phyloP scores from a whole-genome alignment of 2,113 vertebrate species.

The Choloepus hoffmanni region DNA sequence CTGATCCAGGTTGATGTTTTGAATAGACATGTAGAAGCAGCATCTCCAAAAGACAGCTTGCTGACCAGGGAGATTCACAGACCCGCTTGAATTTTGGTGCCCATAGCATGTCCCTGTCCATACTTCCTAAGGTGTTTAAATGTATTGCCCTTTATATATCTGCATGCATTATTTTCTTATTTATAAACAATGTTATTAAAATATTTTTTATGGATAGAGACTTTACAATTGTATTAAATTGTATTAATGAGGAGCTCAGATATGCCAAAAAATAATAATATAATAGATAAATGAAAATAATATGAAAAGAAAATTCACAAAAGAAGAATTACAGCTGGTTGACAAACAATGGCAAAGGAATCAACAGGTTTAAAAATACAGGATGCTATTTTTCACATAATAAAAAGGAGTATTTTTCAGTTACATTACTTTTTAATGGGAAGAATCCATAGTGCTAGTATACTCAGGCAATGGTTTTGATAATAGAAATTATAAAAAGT shows the following conservation, averaged over 20 bases:
- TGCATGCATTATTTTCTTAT: neutral
- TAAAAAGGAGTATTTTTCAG: neutral
- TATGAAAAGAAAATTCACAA: constrained; percentile 34
- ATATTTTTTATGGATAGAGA: neutral
- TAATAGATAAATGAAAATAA: neutral
- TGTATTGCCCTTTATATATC: neutral
- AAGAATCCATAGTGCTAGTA: neutral
- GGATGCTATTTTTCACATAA: constrained; percentile 29
- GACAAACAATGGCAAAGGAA: constrained; percentile 23
- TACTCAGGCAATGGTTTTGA: neutral
- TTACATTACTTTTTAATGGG: neutral
- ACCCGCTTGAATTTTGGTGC: neutral
- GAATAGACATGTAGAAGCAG: neutral
- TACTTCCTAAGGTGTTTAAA: neutral
- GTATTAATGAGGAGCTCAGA: neutral
- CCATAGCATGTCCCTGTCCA: neutral
- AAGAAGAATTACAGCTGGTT: neutral
- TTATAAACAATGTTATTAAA: constrained; percentile 41
- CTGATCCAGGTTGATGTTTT: neutral
- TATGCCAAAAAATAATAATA: neutral
- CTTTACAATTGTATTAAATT: neutral
- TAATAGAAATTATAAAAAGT: constrained; percentile 24
- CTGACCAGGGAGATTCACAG: neutral
- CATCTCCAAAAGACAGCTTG: neutral
- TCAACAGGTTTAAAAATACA: neutral